Base-by-base conservation (phyloP, 2,113 vertebrate genomes). In the Acrocephalus arundinaceus region DNA sequence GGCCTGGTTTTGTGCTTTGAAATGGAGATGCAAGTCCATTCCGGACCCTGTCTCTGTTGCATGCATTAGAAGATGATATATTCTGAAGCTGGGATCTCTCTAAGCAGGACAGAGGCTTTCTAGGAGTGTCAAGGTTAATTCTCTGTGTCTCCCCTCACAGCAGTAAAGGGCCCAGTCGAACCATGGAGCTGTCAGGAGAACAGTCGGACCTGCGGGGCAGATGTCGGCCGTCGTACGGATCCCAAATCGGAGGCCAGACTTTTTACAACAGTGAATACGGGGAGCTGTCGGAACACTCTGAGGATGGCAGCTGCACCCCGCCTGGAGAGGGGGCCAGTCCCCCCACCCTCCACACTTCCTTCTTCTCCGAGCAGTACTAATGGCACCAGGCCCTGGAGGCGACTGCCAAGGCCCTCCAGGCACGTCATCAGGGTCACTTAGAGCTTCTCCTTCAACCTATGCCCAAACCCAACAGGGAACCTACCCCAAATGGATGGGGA, bases 191-290 rank as follows among this genome's bases (percentile, higher is more conserved):
- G 58, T 95, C 97, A 39, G 94, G 95, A 6, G 97, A 95, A 13
- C 97, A 97, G 66, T 94, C 94, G 0, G 98, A 98, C 43, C 96
- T 95, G 59, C 97, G 96, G 89, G 96, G 97, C 66, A 97, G 97
- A 85, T 96, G 95, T 83, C 98, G 85, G 59, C 97, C 96, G 6
- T 96, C 46, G 0, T 98, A 98, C 35, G 98, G 95, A 78, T 98
- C 97, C 51, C 97, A 98, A 55, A 97, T 97, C 10, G 98, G 98
- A 43, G 99, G 99, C 86, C 99, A 99, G 97, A 99, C 98, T 97
- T 99, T 99, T 98, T 99, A 99, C 98, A 99, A 99, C 98, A 99
- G 98, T 90, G 99, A 99, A 97, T 99, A 99, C 0, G 99, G 99
- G 65, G 99, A 99, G 96, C 98, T 99, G 96, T 98, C 98, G 2